A percentile compares a stretch with the other conserved stretches of the same genome.
phyloP scores from a whole-genome alignment of 2,888 invertebrate genomes.

The Machimus rusticus region DNA sequence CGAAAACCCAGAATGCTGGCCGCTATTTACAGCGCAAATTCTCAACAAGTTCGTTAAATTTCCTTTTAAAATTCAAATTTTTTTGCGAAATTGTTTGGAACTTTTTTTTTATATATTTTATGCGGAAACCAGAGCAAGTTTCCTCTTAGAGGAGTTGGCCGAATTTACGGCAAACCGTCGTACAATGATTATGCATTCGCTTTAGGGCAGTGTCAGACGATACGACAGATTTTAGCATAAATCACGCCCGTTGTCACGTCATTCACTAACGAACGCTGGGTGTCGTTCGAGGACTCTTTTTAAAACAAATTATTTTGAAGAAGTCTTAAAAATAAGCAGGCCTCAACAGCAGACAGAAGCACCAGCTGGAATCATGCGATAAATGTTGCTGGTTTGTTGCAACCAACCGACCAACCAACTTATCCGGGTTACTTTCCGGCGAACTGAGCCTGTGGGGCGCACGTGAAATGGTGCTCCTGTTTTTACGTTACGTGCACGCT shows the following conservation, averaged over 20 bases:
- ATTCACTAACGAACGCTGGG: background rate
- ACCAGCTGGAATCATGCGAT: background rate
- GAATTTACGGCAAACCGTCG: background rate
- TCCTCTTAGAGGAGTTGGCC: background rate
- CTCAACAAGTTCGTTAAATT: slow-evolving; percentile 28
- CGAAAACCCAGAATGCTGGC: background rate
- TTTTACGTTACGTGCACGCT: background rate
- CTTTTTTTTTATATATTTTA: background rate
- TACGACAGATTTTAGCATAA: background rate
- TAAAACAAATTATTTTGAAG: background rate
- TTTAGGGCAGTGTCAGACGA: background rate
- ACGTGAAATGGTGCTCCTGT: background rate
- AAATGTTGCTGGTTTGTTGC: background rate
- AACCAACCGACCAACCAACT: background rate
- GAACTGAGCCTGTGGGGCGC: background rate
- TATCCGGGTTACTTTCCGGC: background rate
- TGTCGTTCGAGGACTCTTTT: background rate
- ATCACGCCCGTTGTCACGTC: background rate
- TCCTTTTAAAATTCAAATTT: slow-evolving; percentile 26
- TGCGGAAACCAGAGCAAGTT: background rate
- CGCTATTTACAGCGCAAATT: slow-evolving; percentile 8
- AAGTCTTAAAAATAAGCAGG: background rate
- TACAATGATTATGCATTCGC: background rate
- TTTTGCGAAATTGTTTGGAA: slow-evolving; percentile 5
- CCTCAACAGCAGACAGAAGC: background rate